Conservation (phyloP, 2,888 invertebrate genomes). For the Gerris lacustris region DNA sequence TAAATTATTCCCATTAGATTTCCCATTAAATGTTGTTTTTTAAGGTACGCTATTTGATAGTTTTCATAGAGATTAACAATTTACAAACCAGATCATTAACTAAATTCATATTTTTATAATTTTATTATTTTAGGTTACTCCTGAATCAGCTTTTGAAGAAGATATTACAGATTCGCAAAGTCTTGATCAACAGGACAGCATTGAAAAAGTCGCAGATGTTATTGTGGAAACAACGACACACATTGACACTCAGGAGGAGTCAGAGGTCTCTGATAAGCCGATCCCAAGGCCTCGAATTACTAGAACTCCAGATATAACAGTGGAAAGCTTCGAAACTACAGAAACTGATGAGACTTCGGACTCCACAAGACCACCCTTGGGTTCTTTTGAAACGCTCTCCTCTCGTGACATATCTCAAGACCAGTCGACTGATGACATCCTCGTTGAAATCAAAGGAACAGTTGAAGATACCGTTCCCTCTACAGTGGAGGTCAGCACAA, state of each 20-base stretch:
- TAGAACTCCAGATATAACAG: neutral
- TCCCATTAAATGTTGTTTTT: too few species aligned
- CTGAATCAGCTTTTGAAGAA: too few species aligned
- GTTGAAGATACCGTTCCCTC: neutral
- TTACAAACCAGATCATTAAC: too few species aligned
- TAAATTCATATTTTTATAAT: too few species aligned
- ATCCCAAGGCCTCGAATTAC: neutral
- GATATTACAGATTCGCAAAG: too few species aligned
- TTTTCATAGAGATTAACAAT: too few species aligned
- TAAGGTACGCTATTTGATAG: too few species aligned
- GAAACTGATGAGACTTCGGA: constrained; percentile 1
- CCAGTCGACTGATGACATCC: neutral
- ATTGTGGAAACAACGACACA: neutral
- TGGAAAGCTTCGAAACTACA: neutral
- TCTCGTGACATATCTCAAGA: neutral
- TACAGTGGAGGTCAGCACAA: neutral
- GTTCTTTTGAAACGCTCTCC: constrained; percentile 1
- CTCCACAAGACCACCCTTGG: neutral
- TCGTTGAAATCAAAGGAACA: constrained; percentile 4
- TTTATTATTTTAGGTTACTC: too few species aligned
- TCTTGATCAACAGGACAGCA: too few species aligned
- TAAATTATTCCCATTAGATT: too few species aligned
- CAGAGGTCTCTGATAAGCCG: neutral
- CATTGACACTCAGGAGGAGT: neutral
- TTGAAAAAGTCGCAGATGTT: neutral